These are phyloP conservation scores for Luperina nickerlii DNA, from an alignment of 2,888 invertebrate genomes.

Conservation along the genomic window DNA sequence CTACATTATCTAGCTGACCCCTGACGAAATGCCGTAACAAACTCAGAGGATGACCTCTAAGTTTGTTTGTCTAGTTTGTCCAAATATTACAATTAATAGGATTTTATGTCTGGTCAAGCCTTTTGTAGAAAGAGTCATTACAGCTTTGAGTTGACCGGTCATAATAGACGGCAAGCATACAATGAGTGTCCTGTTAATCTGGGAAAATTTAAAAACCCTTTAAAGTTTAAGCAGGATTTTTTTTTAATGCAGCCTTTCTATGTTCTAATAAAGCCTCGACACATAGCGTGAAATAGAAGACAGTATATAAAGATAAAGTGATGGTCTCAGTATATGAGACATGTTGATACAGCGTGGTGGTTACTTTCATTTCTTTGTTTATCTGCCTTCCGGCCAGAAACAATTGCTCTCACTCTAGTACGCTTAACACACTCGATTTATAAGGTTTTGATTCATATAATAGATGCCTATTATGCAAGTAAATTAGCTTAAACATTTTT, in stretches of 20 bases:
- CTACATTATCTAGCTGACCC: too few species aligned
- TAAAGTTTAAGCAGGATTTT: background rate
- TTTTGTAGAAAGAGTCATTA: too few species aligned
- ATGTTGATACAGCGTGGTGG: constrained; percentile 19
- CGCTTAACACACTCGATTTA: constrained; percentile 2
- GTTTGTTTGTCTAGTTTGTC: too few species aligned
- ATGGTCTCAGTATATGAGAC: constrained; percentile 4
- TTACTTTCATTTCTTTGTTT: constrained; percentile 12
- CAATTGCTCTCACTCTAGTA: constrained; percentile 10
- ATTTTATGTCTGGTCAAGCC: too few species aligned
- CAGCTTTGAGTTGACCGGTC: too few species aligned
- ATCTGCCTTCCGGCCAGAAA: constrained; percentile 39
- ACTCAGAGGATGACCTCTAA: too few species aligned
- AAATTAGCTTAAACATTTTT: background rate
- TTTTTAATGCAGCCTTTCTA: background rate
- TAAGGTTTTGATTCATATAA: background rate
- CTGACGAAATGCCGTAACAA: too few species aligned
- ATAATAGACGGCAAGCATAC: too few species aligned
- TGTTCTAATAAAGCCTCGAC: background rate
- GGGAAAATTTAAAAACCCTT: background rate
- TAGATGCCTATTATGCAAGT: background rate
- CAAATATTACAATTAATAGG: too few species aligned
- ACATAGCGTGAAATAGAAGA: background rate
- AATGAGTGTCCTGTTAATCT: background rate
- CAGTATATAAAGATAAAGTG: constrained; percentile 18